These are phyloP conservation scores for Temnothorax ravouxi DNA, from an alignment of 2,888 invertebrate genomes.

Conservation along the genomic window DNA sequence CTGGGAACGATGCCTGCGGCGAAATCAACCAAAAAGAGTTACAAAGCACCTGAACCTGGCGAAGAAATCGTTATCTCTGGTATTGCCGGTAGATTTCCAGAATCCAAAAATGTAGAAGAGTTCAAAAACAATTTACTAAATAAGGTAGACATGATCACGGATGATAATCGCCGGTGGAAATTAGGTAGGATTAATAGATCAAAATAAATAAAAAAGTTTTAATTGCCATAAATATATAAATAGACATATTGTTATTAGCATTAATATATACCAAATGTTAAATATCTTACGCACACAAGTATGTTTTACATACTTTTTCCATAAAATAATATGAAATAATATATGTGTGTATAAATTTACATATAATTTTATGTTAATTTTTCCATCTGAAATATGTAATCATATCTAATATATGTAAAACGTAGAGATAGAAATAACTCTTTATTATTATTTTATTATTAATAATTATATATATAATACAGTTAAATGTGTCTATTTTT, in stretches of 20 bases:
- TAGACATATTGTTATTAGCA: neutral
- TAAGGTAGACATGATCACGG: slow-evolving; percentile 91
- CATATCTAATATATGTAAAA: too few species aligned
- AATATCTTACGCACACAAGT: neutral
- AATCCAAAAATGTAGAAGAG: slow-evolving; percentile 91
- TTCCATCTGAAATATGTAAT: too few species aligned
- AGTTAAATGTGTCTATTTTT: too few species aligned
- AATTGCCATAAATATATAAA: neutral
- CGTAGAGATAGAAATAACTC: too few species aligned
- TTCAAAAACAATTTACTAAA: slow-evolving; percentile 91
- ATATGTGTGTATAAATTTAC: neutral
- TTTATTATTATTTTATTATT: too few species aligned
- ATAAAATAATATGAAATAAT: neutral
- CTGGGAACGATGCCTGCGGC: neutral
- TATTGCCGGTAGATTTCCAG: slow-evolving; percentile 92
- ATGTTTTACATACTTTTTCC: neutral
- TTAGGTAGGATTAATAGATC: slow-evolving; percentile 72
- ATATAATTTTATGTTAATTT: neutral
- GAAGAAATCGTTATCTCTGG: slow-evolving; percentile 90
- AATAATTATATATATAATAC: too few species aligned
- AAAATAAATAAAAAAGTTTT: neutral
- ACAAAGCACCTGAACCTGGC: slow-evolving; percentile 51
- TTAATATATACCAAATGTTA: neutral
- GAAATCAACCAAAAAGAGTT: neutral
- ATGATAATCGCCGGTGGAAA: slow-evolving; percentile 86